Evolutionary conservation across 2,113 vertebrate genomes (phyloP).

Genomic region (Zeus faber): DNA sequence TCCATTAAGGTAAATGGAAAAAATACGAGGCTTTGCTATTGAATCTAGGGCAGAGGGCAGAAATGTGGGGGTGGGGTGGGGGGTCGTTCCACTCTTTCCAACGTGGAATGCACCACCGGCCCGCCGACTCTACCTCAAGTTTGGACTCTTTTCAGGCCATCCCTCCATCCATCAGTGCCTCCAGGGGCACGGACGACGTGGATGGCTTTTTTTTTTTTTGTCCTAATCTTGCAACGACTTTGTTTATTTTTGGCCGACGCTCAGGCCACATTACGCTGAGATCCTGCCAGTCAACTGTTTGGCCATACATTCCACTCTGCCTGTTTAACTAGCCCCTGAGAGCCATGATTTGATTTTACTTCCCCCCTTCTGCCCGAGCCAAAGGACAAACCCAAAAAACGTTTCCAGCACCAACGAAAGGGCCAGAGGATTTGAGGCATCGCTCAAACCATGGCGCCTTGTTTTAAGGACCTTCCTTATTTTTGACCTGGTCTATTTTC

Average conservation of each 20-base stretch:
- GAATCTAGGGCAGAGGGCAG: conserved; percentile 36
- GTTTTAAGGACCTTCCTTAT: too few relatives aligned
- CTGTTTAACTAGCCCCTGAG: conserved; percentile 14
- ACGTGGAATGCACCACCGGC: conserved; percentile 35
- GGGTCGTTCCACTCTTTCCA: conserved; percentile 34
- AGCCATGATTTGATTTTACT: conserved; percentile 24
- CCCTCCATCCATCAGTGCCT: conserved; percentile 18
- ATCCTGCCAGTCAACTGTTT: conserved; percentile 2
- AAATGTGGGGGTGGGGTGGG: conserved; percentile 16
- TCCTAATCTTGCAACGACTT: not conserved
- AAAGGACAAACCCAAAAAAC: conserved; percentile 18
- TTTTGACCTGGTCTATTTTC: too few relatives aligned
- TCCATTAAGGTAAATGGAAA: conserved; percentile 41
- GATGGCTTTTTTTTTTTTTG: not conserved
- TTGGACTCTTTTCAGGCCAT: conserved; percentile 19
- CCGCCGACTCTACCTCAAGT: not conserved
- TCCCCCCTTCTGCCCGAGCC: conserved; percentile 13
- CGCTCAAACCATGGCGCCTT: too few relatives aligned
- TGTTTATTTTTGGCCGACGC: not conserved
- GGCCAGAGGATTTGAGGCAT: too few relatives aligned
- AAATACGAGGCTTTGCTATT: conserved; percentile 22
- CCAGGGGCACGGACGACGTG: not conserved
- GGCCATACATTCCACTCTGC: conserved; percentile 1
- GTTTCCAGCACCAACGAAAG: too few relatives aligned
- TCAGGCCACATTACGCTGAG: not conserved